These are phyloP conservation scores for Spinibarbus caldwelli DNA, from an alignment of 2,797 vertebrate genomes.

Conservation along the genomic window DNA sequence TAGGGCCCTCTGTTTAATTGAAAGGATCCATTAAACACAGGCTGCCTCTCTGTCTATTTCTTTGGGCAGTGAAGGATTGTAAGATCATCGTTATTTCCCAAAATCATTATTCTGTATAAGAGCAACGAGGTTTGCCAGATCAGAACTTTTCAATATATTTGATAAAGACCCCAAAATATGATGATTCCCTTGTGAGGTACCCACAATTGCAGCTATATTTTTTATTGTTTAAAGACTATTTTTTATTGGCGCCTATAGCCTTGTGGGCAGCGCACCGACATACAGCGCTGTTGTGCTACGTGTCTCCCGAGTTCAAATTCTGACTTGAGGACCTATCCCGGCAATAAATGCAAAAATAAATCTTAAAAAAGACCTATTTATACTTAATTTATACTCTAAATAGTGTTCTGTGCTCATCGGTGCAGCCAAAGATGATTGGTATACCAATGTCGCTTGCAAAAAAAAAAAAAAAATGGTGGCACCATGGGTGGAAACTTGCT, in stretches of 20 bases:
- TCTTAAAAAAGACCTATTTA: too few species aligned
- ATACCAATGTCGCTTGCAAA: too few species aligned
- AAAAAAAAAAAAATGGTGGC: too few species aligned
- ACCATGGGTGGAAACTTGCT: too few species aligned
- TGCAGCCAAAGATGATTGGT: too few species aligned
- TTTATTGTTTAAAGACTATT: not conserved
- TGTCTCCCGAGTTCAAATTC: too few species aligned
- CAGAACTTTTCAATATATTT: conserved; percentile 56
- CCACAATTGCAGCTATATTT: not conserved
- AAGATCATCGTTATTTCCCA: conserved; percentile 23
- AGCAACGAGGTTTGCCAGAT: conserved; percentile 42
- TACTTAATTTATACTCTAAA: too few species aligned
- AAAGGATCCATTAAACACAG: conserved; percentile 73
- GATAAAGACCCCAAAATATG: not conserved
- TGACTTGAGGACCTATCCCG: too few species aligned
- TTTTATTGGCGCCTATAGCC: not conserved
- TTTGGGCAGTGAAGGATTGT: conserved; percentile 43
- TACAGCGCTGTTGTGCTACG: too few species aligned
- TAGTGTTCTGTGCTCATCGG: too few species aligned
- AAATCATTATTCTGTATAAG: conserved; percentile 60
- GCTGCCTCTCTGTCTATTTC: conserved; percentile 69
- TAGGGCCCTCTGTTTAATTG: conserved; percentile 75
- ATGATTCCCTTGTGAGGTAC: not conserved
- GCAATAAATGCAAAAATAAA: too few species aligned
- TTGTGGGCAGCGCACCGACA: not conserved